Conservation (phyloP, 92 coral and sea anemone genomes). For the Siderastrea siderea region DNA sequence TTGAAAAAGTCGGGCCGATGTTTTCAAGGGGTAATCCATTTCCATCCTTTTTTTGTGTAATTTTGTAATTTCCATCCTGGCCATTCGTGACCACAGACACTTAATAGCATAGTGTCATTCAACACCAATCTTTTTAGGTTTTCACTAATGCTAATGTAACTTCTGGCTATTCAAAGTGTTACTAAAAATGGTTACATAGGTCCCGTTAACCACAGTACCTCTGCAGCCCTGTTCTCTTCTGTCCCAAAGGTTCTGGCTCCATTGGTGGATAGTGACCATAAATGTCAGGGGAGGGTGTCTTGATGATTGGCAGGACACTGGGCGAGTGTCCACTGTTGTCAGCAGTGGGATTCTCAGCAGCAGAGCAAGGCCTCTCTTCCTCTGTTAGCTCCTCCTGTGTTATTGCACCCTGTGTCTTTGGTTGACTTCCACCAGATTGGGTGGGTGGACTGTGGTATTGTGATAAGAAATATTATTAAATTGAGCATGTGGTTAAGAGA, state of each 20-base stretch:
- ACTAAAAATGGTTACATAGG: no score
- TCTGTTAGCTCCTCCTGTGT: constrained; percentile 38
- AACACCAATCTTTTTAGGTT: no score
- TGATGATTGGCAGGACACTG: constrained; percentile 84
- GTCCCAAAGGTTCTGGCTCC: constrained; percentile 91
- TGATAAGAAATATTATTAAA: not conserved
- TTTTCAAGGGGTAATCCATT: no score
- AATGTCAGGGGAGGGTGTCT: constrained; percentile 86
- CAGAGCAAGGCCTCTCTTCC: constrained; percentile 14
- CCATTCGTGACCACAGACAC: no score
- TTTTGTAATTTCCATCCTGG: no score
- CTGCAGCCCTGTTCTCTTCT: constrained; percentile 90
- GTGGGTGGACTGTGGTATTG: constrained; percentile 22
- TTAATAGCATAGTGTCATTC: no score
- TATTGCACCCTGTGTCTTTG: constrained; percentile 23
- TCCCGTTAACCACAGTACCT: constrained; percentile 57
- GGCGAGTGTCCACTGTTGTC: constrained; percentile 15
- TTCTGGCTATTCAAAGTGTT: no score
- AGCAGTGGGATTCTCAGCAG: constrained; percentile 15
- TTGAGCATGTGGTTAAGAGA: no score
- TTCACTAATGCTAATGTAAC: no score
- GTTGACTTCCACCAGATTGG: constrained; percentile 1
- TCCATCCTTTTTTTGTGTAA: no score
- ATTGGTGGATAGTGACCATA: constrained; percentile 92
- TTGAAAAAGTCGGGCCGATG: no score